A percentile compares a stretch with the other conserved stretches of the same genome.
Conservation (phyloP, 2,113 vertebrate species). For the Eleginops maclovinus region DNA sequence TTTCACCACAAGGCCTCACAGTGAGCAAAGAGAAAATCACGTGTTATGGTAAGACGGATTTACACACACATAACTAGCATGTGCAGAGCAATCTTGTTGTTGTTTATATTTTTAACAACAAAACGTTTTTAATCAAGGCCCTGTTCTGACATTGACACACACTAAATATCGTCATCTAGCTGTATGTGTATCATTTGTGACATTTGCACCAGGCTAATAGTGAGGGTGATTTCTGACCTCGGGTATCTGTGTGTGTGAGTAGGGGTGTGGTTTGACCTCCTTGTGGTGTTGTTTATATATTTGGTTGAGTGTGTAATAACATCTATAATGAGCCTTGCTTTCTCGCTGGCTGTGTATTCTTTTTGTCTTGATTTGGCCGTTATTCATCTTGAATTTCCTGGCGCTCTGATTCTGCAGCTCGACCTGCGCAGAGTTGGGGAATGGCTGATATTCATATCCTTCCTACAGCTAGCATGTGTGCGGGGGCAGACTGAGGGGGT, state of each 20-base stretch:
- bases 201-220: not conserved
- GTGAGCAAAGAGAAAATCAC: no score
- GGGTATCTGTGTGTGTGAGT: not conserved
- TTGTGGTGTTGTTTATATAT: slow-evolving; percentile 36
- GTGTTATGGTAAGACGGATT: not conserved
- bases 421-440: slow-evolving; percentile 30
- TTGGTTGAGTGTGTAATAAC: slow-evolving; percentile 41
- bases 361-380: slow-evolving; percentile 46
- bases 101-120: slow-evolving; percentile 6
- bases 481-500: slow-evolving; percentile 64
- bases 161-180: not conserved
- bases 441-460: slow-evolving; percentile 57
- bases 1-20: no score
- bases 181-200: not conserved
- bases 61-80: not conserved
- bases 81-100: not conserved
- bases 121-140: not conserved
- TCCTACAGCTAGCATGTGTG: slow-evolving; percentile 67
- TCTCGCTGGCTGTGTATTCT: slow-evolving; percentile 25
- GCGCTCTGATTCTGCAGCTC: slow-evolving; percentile 27
- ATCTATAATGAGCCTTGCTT: slow-evolving; percentile 21
- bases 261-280: not conserved
- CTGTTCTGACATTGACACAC: not conserved
- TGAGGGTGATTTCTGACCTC: not conserved
- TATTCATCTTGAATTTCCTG: slow-evolving; percentile 57